Evolutionary conservation across 92 coral and sea anemone genomes (phyloP), one percentile per base, ranked within the genome.

Genomic region (Actinernus sp.): DNA sequence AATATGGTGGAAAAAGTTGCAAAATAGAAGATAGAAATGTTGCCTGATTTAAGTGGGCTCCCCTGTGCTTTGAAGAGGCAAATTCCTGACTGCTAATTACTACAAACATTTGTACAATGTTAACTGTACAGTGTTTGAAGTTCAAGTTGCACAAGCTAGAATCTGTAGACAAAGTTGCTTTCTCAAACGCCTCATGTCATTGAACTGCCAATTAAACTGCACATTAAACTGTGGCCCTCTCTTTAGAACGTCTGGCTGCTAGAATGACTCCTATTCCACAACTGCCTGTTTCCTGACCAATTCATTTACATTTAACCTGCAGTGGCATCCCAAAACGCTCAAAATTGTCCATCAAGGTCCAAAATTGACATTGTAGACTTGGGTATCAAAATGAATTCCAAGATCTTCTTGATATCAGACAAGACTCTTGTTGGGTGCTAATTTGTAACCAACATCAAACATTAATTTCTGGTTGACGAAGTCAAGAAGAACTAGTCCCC

Each of bases 231-330:
- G 54, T 4, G 69, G 33, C 0, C 73, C 74, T 0, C 26, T 26
- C 6, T 6, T 48, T 27, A 68, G 34, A 29, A 83, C 33, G 38
- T 83, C 79, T 76, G 0, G 90, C 80, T 23, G 84, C 68, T 36
- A 83, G 56, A 16, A 83, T 76, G 4, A 83, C 80, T 1, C 89
- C 89, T 10, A 83, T 62, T 6, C 79, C 83, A 74, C 89, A 83
- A 36, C 83, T 82, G 1, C 74, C 90, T 24, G 50, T 29, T 28
- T 84, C 84, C 20, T 58, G 79, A 0, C 81, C 72, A 2, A 38
- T 18, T 50, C 28, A 3, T 26, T 24, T 29, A 29, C 39, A 32
- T 4, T 29, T 36, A 3, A 0, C 13, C 49, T 76, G 79, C 2
- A 19, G 61, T 4, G 90, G 90, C 84, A 76, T 83, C 22, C 90